These are phyloP conservation scores for Epinephelus lanceolatus DNA, from an alignment of 2,113 vertebrate species.

Conservation along the genomic window DNA sequence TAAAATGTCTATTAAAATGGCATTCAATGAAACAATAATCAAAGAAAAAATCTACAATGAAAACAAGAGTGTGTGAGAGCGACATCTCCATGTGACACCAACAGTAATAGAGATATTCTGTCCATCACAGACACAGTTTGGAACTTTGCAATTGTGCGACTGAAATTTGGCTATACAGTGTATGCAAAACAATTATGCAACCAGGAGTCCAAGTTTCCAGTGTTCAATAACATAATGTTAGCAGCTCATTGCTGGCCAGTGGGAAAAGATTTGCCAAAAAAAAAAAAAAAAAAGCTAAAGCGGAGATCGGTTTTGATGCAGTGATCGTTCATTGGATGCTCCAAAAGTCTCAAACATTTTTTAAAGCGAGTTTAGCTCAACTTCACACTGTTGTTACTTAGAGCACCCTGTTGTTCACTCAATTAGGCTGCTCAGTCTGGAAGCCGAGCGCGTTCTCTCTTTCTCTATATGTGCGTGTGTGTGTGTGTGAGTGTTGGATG, in stretches of 20 bases:
- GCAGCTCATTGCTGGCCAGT: conserved; percentile 7
- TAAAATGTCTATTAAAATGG: not conserved
- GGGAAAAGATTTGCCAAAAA: not conserved
- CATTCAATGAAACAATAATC: not conserved
- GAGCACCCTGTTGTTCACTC: conserved; percentile 77
- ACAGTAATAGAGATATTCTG: not conserved
- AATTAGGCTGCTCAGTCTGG: conserved; percentile 76
- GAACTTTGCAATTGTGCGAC: conserved; percentile 20
- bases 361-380: conserved; percentile 63
- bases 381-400: conserved; percentile 69
- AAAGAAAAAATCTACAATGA: not conserved
- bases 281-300: conserved; percentile 21
- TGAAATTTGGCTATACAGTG: conserved; percentile 27
- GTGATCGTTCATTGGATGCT: conserved; percentile 18
- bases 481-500: conserved; percentile 68
- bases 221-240: conserved; percentile 35
- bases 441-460: conserved; percentile 45
- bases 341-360: conserved; percentile 44
- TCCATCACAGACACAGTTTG: conserved; percentile 2
- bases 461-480: conserved; percentile 35
- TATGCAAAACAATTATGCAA: conserved; percentile 35
- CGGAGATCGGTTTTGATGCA: conserved; percentile 30
- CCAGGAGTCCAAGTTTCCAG: conserved; percentile 30
- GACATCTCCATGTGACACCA: not conserved
- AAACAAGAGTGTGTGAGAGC: not conserved